phyloP scores from a whole-genome alignment of 2,113 vertebrate species.

The Cinclus cinclus region DNA sequence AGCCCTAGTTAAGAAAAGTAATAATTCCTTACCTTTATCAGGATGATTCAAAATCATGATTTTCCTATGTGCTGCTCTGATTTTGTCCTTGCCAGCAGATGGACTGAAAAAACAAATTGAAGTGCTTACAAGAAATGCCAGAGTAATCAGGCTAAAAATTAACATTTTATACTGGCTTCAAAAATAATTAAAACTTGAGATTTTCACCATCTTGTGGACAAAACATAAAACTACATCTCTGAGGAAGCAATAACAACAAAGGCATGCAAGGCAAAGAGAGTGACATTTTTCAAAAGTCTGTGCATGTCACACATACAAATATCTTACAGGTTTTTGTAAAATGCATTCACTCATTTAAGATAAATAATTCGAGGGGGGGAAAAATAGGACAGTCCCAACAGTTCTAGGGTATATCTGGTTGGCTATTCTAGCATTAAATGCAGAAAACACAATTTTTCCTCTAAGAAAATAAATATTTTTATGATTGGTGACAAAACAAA shows the following conservation, averaged over 20 bases:
- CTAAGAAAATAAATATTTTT: background rate
- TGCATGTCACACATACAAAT: background rate
- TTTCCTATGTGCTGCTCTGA: constrained; percentile 86
- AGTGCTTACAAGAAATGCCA: constrained; percentile 55
- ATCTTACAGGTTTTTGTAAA: background rate
- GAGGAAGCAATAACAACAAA: constrained; percentile 20
- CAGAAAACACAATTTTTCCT: background rate
- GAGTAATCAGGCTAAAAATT: constrained; percentile 59
- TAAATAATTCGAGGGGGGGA: background rate
- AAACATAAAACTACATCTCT: constrained; percentile 66
- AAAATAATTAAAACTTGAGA: constrained; percentile 74
- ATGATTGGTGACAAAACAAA: background rate
- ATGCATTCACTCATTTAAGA: background rate
- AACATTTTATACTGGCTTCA: constrained; percentile 45
- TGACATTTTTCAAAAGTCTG: background rate
- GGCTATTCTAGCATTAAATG: background rate
- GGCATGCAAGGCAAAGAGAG: background rate
- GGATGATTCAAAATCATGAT: constrained; percentile 96
- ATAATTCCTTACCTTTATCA: constrained; percentile 86
- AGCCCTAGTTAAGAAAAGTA: background rate
- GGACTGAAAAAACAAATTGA: constrained; percentile 80
- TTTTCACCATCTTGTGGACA: constrained; percentile 83
- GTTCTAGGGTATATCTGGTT: background rate
- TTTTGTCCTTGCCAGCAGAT: constrained; percentile 82
- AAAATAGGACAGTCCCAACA: background rate